Evolutionary conservation across 2,888 invertebrate species (phyloP).

Genomic region (Beris morrisii): DNA sequence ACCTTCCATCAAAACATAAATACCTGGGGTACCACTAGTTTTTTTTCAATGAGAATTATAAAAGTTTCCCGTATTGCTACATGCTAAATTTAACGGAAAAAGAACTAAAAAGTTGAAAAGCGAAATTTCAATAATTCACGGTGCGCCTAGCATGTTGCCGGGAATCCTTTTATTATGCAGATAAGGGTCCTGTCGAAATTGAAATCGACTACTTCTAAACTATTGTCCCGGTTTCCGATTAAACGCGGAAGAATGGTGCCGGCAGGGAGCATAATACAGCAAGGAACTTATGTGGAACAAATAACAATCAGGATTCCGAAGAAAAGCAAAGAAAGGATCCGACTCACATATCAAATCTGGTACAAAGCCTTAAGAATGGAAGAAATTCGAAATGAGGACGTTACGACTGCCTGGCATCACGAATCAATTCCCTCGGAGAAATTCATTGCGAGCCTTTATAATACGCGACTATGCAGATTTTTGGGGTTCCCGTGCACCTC

Average conservation of each 20-base stretch:
- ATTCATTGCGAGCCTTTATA: neutral
- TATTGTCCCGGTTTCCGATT: conserved; percentile 31
- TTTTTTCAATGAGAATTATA: too few relatives aligned
- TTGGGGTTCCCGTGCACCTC: conserved; percentile 20
- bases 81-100: conserved; percentile 32
- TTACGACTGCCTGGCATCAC: conserved; percentile 20
- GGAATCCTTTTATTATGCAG: conserved; percentile 34
- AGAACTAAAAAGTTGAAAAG: conserved; percentile 22
- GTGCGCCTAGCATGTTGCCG: conserved; percentile 7
- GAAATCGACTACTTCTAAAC: conserved; percentile 33
- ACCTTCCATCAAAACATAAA: too few relatives aligned
- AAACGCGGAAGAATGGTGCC: conserved; percentile 24
- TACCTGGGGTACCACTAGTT: too few relatives aligned
- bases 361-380: conserved; percentile 25
- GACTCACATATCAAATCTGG: conserved; percentile 31
- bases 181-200: conserved; percentile 31
- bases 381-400: conserved; percentile 29
- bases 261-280: conserved; percentile 6
- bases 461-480: conserved; percentile 18
- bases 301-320: neutral
- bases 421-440: conserved; percentile 30
- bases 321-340: conserved; percentile 8
- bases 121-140: conserved; percentile 17
- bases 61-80: too few relatives aligned
- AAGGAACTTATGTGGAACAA: conserved; percentile 21